Evolutionary conservation across 2,888 invertebrate genomes (phyloP), one percentile per base, ranked within the genome.

Genomic region (Mechanitis mazaeus): DNA sequence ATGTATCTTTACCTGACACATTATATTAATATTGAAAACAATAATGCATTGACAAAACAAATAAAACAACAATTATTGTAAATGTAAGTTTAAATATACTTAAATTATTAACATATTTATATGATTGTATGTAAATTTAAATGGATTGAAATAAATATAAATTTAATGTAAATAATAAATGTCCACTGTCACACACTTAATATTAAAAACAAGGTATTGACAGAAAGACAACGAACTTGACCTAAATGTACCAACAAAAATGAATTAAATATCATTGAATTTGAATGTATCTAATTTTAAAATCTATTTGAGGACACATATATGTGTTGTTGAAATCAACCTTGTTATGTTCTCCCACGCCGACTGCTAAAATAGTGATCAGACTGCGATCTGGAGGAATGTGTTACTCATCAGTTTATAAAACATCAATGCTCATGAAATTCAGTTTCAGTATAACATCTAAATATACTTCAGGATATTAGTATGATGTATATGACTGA

Each of bases 261-360:
- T 50, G 60, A 60, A 64, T 64, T 64, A 65, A 57, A 61, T 69
- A 69, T 73, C 65, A 65, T 64, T 67, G 68, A 64, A 67, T 71
- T 69, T 73, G 69, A 68, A 67, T 72, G 72, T 64, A 67, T 76
- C 78, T 85, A 83, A 77, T 79, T 83, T 76, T 83, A 77, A 78
- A 71, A 71, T 72, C 79, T 80, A 79, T 84, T 79, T 73, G 73
- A 77, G 74, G 71, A 75, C 72, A 72, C 71, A 72, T 72, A 77
- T 77, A 79, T 80, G 80, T 82, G 78, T 79, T 80, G 80, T 80
- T 77, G 77, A 83, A 83, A 83, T 71, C 77, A 84, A 83, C 84
- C 85, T 88, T 87, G 88, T 87, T 86, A 74, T 81, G 71, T 71
- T 75, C 81, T 76, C 88, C 89, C 81, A 89, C 89, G 83, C 79